These are phyloP conservation scores for Drosophila tristis DNA, from an alignment of 1,140 invertebrate genomes.

Conservation along the genomic window DNA sequence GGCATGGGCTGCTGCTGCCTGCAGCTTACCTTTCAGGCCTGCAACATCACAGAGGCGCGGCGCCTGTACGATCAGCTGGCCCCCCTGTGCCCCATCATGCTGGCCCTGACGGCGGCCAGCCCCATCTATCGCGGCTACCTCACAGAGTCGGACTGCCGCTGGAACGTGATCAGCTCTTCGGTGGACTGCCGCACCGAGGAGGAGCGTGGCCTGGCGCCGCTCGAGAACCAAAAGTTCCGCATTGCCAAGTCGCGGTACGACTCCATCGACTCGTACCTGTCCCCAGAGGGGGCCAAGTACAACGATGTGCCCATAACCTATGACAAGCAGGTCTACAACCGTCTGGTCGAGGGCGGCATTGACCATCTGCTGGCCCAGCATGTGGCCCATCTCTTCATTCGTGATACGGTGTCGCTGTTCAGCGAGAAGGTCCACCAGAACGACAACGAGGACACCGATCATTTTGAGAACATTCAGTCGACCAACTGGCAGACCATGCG, in stretches of 20 bases:
- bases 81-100: slow-evolving; percentile 98
- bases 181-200: slow-evolving; percentile 98
- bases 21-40: slow-evolving; percentile 96
- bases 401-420: slow-evolving; percentile 98
- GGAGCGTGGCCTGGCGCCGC: slow-evolving; percentile 93
- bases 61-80: slow-evolving; percentile 98
- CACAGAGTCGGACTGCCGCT: slow-evolving; percentile 98
- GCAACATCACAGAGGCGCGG: slow-evolving; percentile 97
- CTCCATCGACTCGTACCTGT: slow-evolving; percentile 98
- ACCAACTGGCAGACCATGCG: slow-evolving; percentile 99
- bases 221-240: slow-evolving; percentile 91
- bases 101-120: slow-evolving; percentile 98
- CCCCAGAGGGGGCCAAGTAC: slow-evolving; percentile 88
- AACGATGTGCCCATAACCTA: slow-evolving; percentile 89
- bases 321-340: slow-evolving; percentile 91
- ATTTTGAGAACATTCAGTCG: slow-evolving; percentile 99
- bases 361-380: slow-evolving; percentile 96
- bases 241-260: slow-evolving; percentile 99
- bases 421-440: slow-evolving; percentile 98
- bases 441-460: slow-evolving; percentile 97
- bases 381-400: slow-evolving; percentile 98
- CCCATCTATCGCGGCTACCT: slow-evolving; percentile 97
- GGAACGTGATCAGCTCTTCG: slow-evolving; percentile 97
- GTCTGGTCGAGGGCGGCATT: slow-evolving; percentile 93
- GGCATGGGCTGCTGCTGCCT: slow-evolving; percentile 99